Evolutionary conservation across 2,888 invertebrate species (phyloP).

Genomic region (Ochlodes sylvanus): DNA sequence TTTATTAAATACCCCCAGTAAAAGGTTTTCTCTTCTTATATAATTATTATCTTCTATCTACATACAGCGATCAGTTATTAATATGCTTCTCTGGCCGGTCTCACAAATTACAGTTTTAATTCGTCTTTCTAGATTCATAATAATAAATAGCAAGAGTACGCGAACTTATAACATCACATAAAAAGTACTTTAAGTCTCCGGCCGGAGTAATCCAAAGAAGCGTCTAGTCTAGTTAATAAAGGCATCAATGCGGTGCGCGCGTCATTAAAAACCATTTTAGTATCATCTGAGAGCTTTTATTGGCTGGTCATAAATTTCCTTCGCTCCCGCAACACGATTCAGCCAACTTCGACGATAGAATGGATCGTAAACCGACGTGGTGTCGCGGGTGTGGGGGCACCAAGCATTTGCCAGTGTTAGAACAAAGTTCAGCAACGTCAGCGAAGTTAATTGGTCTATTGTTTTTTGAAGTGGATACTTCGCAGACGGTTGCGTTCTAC

Average conservation of each 20-base stretch:
- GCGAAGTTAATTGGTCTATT: too few species aligned
- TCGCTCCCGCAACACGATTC: conserved; percentile 51
- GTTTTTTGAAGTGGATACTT: too few species aligned
- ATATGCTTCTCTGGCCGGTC: too few species aligned
- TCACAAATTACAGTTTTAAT: too few species aligned
- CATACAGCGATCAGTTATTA: too few species aligned
- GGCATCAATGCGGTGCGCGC: conserved; percentile 55
- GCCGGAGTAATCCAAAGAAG: conserved; percentile 11
- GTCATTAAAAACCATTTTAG: conserved; percentile 68
- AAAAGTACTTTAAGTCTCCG: neutral
- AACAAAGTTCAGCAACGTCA: too few species aligned
- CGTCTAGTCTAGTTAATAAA: conserved; percentile 31
- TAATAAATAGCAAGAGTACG: too few species aligned
- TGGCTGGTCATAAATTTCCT: conserved; percentile 58
- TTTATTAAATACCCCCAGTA: too few species aligned
- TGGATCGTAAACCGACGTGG: conserved; percentile 60
- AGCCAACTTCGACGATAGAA: conserved; percentile 59
- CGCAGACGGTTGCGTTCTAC: too few species aligned
- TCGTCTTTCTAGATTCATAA: too few species aligned
- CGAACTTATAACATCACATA: neutral
- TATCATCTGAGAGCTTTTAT: conserved; percentile 65
- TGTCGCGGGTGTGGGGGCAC: conserved; percentile 46
- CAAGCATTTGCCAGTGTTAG: conserved; percentile 23
- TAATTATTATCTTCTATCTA: too few species aligned
- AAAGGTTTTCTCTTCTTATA: too few species aligned